Percentiles rank a stretch among this genome's conserved stretches.
phyloP scores from a whole-genome alignment of 2,797 vertebrate species.

The Crocidura indochinensis region DNA sequence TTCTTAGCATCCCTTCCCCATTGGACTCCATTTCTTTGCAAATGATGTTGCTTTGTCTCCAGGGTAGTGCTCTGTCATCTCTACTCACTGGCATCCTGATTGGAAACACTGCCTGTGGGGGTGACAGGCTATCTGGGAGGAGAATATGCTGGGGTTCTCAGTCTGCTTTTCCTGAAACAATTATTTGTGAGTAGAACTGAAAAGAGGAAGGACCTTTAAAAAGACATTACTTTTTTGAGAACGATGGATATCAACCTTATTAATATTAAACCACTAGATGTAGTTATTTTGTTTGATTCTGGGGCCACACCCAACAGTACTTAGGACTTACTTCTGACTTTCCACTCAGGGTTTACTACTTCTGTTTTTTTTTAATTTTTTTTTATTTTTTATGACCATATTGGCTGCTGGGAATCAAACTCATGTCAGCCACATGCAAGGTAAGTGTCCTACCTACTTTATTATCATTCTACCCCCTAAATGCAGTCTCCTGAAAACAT shows the following conservation, averaged over 20 bases:
- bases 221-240: not conserved
- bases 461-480: not conserved
- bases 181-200: not conserved
- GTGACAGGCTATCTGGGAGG: constrained; percentile 42
- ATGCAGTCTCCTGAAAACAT: not conserved
- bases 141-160: constrained; percentile 3
- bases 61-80: constrained; percentile 65
- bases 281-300: not conserved
- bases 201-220: not conserved
- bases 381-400: no score
- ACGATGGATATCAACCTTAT: not conserved
- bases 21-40: constrained; percentile 69
- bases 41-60: constrained; percentile 70
- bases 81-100: constrained; percentile 28
- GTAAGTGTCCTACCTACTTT: no score
- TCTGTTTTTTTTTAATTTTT: no score
- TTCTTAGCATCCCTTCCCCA: constrained; percentile 60
- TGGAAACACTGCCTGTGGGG: constrained; percentile 60
- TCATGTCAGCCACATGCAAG: no score
- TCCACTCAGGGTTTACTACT: not conserved
- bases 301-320: no score
- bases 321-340: no score
- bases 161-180: constrained; percentile 63
- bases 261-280: constrained; percentile 43
- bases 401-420: not conserved